phyloP scores from a whole-genome alignment of 2,113 vertebrate species.

The Corvus hawaiiensis region DNA sequence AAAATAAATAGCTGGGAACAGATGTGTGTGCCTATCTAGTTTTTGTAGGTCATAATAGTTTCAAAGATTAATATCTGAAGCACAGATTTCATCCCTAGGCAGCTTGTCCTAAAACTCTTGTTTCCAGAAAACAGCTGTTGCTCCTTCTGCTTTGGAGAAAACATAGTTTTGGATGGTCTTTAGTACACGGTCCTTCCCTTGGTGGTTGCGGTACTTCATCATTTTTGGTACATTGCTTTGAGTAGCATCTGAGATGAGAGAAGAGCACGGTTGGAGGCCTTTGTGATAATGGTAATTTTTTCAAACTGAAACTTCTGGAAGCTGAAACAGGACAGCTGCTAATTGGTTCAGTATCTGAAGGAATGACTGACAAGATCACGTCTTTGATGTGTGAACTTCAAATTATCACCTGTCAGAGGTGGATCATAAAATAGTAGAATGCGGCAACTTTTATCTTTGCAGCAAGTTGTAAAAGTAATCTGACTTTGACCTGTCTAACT shows the following conservation, averaged over 20 bases:
- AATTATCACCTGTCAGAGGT: neutral
- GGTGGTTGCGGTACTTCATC: neutral
- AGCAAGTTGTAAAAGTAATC: neutral
- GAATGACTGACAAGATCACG: neutral
- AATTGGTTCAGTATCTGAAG: neutral
- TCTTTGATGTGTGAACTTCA: neutral
- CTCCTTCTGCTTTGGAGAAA: neutral
- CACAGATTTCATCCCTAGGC: neutral
- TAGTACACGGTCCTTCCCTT: neutral
- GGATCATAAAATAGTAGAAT: neutral
- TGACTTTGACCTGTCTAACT: constrained; percentile 20
- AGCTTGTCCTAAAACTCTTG: neutral
- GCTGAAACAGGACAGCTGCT: constrained; percentile 18
- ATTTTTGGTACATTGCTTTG: neutral
- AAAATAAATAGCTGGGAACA: neutral
- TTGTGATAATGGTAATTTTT: neutral
- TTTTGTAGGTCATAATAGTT: neutral
- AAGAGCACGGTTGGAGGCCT: neutral
- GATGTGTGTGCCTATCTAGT: neutral
- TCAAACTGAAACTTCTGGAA: neutral
- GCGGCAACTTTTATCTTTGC: neutral
- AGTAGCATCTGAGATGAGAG: neutral
- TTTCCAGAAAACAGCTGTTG: neutral
- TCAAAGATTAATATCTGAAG: neutral
- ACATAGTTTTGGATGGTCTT: neutral